phyloP scores from a whole-genome alignment of 2,113 vertebrate genomes.

The Hippocampus zosterae region DNA sequence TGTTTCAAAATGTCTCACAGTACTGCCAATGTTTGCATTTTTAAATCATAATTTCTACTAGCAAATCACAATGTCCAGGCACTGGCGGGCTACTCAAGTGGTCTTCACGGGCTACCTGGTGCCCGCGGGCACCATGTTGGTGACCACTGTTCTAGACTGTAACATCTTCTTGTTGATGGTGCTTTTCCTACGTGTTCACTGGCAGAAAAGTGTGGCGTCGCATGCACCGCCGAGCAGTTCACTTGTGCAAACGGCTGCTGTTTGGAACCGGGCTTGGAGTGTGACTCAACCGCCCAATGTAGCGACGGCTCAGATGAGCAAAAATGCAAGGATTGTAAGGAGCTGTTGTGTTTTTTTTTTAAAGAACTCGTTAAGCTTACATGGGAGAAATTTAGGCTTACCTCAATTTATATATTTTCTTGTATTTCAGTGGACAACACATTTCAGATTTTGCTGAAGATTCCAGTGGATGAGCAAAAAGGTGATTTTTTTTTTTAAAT shows the following conservation, averaged over 20 bases:
- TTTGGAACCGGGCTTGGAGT: constrained; percentile 81
- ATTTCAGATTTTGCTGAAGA: constrained; percentile 51
- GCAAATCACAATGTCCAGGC: too few relatives aligned
- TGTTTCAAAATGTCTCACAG: too few relatives aligned
- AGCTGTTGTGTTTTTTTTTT: neutral
- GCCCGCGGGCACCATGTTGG: too few relatives aligned
- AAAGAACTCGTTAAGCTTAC: neutral
- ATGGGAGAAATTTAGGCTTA: neutral
- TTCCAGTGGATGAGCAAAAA: constrained; percentile 58
- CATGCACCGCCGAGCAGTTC: constrained; percentile 75
- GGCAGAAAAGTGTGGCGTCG: constrained; percentile 66
- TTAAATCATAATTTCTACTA: too few relatives aligned
- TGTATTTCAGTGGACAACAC: constrained; percentile 41
- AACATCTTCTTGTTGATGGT: neutral
- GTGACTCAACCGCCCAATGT: constrained; percentile 80
- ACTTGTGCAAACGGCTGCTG: constrained; percentile 85
- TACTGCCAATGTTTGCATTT: too few relatives aligned
- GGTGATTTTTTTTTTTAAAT: constrained; percentile 37
- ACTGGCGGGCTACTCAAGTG: too few relatives aligned
- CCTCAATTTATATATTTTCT: neutral
- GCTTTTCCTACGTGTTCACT: constrained; percentile 26
- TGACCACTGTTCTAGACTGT: neutral
- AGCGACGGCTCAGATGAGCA: constrained; percentile 81
- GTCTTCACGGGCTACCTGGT: too few relatives aligned
- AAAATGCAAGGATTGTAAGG: constrained; percentile 67